These are phyloP conservation scores for Sinocyclocheilus rhinocerous DNA, from an alignment of 2,113 vertebrate species.

Conservation along the genomic window DNA sequence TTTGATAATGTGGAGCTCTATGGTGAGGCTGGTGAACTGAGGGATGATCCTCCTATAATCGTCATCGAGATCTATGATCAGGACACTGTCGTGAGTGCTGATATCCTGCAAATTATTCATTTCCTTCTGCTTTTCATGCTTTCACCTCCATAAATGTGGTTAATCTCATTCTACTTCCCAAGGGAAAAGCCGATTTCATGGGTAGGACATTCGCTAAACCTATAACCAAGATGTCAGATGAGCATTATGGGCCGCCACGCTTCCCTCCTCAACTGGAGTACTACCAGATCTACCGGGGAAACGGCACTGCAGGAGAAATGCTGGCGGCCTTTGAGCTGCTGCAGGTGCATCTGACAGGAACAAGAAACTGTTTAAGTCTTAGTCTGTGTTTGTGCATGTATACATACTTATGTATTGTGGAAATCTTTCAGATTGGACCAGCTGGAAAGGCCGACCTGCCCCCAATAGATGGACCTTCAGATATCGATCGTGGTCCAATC, in stretches of 20 bases:
- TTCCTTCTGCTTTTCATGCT: not conserved
- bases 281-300: conserved; percentile 96
- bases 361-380: not conserved
- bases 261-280: conserved; percentile 96
- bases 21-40: conserved; percentile 86
- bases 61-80: conserved; percentile 96
- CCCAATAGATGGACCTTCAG: conserved; percentile 84
- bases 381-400: not conserved
- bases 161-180: not conserved
- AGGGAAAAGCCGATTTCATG: conserved; percentile 98
- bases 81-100: conserved; percentile 84
- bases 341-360: conserved; percentile 77
- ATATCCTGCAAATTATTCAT: not conserved
- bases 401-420: not conserved
- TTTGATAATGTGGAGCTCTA: conserved; percentile 91
- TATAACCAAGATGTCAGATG: conserved; percentile 92
- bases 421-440: conserved; percentile 81
- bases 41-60: conserved; percentile 93
- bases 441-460: conserved; percentile 88
- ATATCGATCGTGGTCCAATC: conserved; percentile 88
- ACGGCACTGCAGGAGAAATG: conserved; percentile 89
- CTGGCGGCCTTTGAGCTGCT: conserved; percentile 96
- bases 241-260: conserved; percentile 86
- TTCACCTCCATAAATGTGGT: not conserved
- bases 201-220: conserved; percentile 96